phyloP scores from a whole-genome alignment of 2,888 invertebrate species.

The Rhagonycha fulva region DNA sequence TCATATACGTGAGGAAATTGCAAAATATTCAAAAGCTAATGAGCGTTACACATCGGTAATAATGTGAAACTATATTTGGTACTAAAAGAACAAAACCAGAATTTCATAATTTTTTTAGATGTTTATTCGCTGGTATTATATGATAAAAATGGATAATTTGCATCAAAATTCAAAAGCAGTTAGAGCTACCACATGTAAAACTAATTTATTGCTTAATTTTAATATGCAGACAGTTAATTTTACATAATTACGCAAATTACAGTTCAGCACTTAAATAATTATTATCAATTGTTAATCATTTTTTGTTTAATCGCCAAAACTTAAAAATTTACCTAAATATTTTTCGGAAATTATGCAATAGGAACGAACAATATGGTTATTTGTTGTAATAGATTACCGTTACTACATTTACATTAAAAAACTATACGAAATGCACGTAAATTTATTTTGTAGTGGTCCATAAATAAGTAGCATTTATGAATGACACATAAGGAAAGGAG shows the following conservation, averaged over 20 bases:
- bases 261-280: neutral
- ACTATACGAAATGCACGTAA: neutral
- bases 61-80: constrained; percentile 10
- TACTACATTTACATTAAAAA: neutral
- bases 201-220: neutral
- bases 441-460: neutral
- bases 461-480: neutral
- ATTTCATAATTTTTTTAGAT: neutral
- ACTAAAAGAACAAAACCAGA: neutral
- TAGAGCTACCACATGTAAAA: neutral
- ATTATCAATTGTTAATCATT: neutral
- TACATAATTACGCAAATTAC: neutral
- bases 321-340: neutral
- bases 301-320: neutral
- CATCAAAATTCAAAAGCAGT: neutral
- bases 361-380: neutral
- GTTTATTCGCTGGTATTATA: neutral
- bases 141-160: neutral
- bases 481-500: neutral
- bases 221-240: neutral
- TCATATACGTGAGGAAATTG: constrained; percentile 18
- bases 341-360: neutral
- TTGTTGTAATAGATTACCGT: neutral
- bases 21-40: constrained; percentile 18
- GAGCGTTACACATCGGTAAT: constrained; percentile 15